phyloP scores from a whole-genome alignment of 2,888 invertebrate species.

The Podabrus alpinus region DNA sequence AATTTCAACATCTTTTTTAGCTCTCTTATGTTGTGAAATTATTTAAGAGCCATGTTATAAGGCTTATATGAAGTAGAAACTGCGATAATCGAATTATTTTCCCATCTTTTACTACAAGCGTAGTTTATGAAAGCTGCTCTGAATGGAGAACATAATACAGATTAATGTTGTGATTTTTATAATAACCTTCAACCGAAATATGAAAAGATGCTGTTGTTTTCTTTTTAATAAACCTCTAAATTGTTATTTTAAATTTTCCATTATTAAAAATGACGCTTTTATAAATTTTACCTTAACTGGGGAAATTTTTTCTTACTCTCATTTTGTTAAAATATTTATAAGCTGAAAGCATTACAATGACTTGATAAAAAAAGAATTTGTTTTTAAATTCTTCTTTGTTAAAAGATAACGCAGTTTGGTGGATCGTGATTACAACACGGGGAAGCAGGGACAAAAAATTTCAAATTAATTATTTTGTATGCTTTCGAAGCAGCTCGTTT shows the following conservation, averaged over 20 bases:
- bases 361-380: not conserved
- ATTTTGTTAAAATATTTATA: not conserved
- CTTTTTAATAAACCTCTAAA: not conserved
- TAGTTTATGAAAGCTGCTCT: not conserved
- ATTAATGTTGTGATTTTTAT: constrained; percentile 7
- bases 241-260: not conserved
- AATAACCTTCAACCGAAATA: not conserved
- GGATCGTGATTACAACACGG: not conserved
- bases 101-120: constrained; percentile 16
- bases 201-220: not conserved
- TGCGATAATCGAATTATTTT: constrained; percentile 23
- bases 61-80: constrained; percentile 23
- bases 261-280: not conserved
- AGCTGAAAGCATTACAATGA: not conserved
- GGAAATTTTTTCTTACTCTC: not conserved
- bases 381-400: not conserved
- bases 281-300: not conserved
- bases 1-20: constrained; percentile 1
- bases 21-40: not conserved
- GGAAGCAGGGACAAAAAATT: not conserved
- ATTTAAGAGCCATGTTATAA: constrained; percentile 7
- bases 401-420: not conserved
- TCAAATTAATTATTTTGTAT: not conserved
- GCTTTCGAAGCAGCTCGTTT: not conserved
- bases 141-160: constrained; percentile 12